A percentile compares a stretch with the other conserved stretches of the same genome.
phyloP scores from a whole-genome alignment of 2,888 invertebrate species.

The Tetranychus truncatus region DNA sequence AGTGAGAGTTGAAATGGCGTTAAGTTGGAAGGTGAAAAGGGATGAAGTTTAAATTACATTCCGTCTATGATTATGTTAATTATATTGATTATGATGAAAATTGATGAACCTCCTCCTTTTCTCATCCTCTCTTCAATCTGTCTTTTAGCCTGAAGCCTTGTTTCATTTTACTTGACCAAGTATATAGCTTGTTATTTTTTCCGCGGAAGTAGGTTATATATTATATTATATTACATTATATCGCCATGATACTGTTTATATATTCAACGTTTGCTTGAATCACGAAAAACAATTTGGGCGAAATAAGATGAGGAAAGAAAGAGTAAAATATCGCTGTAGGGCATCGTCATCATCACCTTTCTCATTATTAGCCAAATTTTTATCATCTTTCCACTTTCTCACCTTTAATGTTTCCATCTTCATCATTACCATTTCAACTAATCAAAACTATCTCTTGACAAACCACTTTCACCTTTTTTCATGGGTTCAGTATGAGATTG shows the following conservation, averaged over 20 bases:
- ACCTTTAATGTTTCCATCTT: neutral
- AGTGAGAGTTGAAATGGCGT: neutral
- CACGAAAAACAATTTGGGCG: neutral
- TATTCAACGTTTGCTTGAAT: neutral
- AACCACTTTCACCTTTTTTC: neutral
- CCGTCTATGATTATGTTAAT: neutral
- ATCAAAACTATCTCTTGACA: neutral
- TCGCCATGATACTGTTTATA: constrained; percentile 1
- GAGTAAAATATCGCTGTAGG: neutral
- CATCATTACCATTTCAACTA: neutral
- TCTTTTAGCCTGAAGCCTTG: neutral
- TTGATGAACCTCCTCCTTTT: neutral
- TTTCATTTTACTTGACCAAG: neutral
- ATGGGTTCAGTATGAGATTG: too few species aligned
- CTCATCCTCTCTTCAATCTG: neutral
- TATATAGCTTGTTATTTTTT: neutral
- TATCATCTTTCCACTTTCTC: neutral
- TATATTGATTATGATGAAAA: neutral
- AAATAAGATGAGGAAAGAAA: neutral
- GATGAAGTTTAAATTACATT: neutral
- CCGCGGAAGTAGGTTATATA: neutral
- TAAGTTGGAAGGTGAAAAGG: neutral
- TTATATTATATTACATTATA: neutral
- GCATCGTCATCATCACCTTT: neutral
- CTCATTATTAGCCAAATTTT: neutral